Conservation (phyloP, 2,797 vertebrate genomes). For the Halcyon badia region DNA sequence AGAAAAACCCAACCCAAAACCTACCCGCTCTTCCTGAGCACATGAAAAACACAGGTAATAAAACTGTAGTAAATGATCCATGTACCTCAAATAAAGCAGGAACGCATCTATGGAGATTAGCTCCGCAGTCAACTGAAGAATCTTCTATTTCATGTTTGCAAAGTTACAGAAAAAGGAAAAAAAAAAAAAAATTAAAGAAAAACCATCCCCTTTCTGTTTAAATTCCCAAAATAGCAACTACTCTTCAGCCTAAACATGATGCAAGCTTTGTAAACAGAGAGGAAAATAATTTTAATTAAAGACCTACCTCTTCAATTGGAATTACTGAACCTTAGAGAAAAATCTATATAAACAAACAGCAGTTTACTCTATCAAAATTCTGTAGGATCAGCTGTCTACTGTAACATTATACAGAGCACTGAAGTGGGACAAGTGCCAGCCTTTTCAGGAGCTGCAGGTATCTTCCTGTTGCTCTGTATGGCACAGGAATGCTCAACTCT, state of each 20-base stretch:
- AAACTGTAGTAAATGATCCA: not conserved
- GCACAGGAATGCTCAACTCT: not conserved
- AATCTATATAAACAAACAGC: slow-evolving; percentile 15
- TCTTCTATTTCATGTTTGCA: not conserved
- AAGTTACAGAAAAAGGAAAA: not conserved
- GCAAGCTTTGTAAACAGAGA: not conserved
- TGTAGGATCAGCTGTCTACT: not conserved
- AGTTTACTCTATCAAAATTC: slow-evolving; percentile 25
- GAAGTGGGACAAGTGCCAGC: not conserved
- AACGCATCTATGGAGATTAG: not conserved
- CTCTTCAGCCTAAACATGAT: not conserved
- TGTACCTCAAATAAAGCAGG: not conserved
- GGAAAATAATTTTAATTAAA: not conserved
- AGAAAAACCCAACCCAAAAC: not conserved
- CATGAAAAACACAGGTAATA: not conserved
- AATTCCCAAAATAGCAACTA: not conserved
- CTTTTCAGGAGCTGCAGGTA: not conserved
- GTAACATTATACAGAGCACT: not conserved
- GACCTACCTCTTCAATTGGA: not conserved
- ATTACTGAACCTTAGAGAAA: not conserved
- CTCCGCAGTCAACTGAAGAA: no score
- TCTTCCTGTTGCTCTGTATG: not conserved
- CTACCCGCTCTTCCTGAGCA: not conserved
- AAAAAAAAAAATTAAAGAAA: not conserved
- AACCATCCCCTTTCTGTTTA: not conserved